Base-by-base conservation (phyloP, 2,888 invertebrate genomes). In the Ichneumoninae sp. region DNA sequence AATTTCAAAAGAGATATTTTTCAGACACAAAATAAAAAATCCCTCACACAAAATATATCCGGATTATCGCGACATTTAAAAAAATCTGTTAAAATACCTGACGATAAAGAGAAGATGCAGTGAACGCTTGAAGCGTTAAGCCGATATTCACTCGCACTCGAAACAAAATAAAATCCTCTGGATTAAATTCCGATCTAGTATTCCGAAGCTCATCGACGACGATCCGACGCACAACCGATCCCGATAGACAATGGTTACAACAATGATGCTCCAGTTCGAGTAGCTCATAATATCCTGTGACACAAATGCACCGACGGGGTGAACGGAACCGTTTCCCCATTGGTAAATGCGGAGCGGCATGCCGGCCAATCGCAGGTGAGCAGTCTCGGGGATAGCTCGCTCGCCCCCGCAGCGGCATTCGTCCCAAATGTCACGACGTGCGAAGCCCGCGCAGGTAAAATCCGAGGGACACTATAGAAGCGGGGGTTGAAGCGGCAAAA, bases 181-280 rank as follows among this genome's bases (percentile, higher is more conserved):
- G 16, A n/a, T 54, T 50, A 44, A 62, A 70, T 60, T 71, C n/a
- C 33, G 62, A 33, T 74, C 19, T 54, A 47, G 47, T 77, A 22
- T 77, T 66, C n/a, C 50, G 60, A 62, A 76, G 71, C 70, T 62
- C 70, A 80, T 69, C 66, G 79, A 80, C 62, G 87, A 86, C 90
- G 89, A 92, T 90, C 90, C 91, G 89, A 90, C 87, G 88, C 89
- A 90, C 90, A 87, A 90, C 88, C 87, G 88, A 86, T 83, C 83
- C 74, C 89, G 86, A 89, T 26, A 90, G 91, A 92, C 92, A 92
- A 92, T 91, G 87, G 87, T 83, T 77, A 84, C 74, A 71, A 88
- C 84, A 90, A 87, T 92, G 92, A 92, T 93, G 92, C 87, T 91
- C 91, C 90, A 87, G 90, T 89, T 90, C 80, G 87, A 81, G 88